Conservation (phyloP, 2,888 invertebrate genomes). For the Oxycera nigricornis region DNA sequence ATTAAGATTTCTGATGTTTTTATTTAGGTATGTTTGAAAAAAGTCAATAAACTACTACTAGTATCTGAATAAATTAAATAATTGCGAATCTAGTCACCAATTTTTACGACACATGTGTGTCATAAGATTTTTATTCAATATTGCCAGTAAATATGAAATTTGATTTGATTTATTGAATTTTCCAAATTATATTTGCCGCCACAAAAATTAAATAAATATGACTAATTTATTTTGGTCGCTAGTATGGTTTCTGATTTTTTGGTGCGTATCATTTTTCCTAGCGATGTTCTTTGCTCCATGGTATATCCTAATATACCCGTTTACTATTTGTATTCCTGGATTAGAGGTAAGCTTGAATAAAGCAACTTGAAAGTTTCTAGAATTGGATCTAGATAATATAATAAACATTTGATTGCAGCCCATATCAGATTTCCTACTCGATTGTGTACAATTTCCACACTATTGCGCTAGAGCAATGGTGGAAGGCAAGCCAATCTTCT, state of each 20-base stretch:
- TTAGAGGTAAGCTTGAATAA: slow-evolving; percentile 67
- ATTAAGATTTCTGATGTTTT: too few relatives aligned
- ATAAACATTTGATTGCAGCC: slow-evolving; percentile 67
- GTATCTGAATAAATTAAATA: too few relatives aligned
- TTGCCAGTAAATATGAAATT: too few relatives aligned
- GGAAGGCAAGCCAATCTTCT: slow-evolving; percentile 66
- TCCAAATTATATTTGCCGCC: neutral
- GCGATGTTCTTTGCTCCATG: slow-evolving; percentile 72
- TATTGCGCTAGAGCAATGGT: slow-evolving; percentile 75
- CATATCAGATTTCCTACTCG: slow-evolving; percentile 70
- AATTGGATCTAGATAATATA: too few relatives aligned
- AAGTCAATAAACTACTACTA: too few relatives aligned
- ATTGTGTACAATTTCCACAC: slow-evolving; percentile 74
- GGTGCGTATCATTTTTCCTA: slow-evolving; percentile 72
- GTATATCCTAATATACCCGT: slow-evolving; percentile 72
- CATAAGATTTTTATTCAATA: neutral
- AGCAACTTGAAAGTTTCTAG: slow-evolving; percentile 30
- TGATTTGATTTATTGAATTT: too few relatives aligned
- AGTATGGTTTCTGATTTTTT: slow-evolving; percentile 74
- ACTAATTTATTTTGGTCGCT: slow-evolving; percentile 73
- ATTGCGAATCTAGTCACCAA: neutral
- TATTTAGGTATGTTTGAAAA: too few relatives aligned
- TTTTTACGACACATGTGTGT: neutral
- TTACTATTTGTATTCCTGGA: slow-evolving; percentile 73
- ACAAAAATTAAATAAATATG: slow-evolving; percentile 59